Percentiles rank a stretch among this genome's conserved stretches.
These are phyloP conservation scores for Atta cephalotes DNA, from an alignment of 1,140 invertebrate genomes.

Conservation along the genomic window DNA sequence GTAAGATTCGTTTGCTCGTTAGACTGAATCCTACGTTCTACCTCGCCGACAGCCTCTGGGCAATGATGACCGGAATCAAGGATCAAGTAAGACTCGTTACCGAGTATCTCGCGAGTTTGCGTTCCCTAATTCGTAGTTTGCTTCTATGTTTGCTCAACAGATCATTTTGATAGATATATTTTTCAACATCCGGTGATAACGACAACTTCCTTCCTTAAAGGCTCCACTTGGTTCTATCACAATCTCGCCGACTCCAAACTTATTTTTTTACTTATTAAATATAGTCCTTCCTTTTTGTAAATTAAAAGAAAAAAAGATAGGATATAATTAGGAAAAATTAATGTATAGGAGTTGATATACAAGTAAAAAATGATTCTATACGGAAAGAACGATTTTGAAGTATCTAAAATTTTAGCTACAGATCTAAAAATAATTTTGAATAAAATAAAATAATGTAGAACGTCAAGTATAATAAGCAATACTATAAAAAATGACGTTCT, in stretches of 20 bases:
- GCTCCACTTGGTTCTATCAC: background rate
- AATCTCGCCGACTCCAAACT: conserved; percentile 1
- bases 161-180: conserved; percentile 51
- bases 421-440: too few species aligned
- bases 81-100: conserved; percentile 46
- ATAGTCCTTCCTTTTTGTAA: background rate
- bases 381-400: too few species aligned
- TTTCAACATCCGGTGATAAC: conserved; percentile 6
- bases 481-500: too few species aligned
- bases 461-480: too few species aligned
- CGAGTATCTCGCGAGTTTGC: conserved; percentile 48
- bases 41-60: background rate
- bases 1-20: conserved; percentile 64
- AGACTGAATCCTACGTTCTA: conserved; percentile 48
- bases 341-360: background rate
- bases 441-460: too few species aligned
- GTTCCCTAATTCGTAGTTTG: conserved; percentile 55
- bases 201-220: background rate
- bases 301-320: background rate
- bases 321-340: background rate
- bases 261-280: conserved; percentile 23
- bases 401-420: too few species aligned
- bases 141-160: conserved; percentile 15
- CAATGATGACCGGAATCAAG: conserved; percentile 31
- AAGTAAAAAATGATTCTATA: background rate